Conservation (phyloP, 2,113 vertebrate species). For the Brachionichthys hirsutus region DNA sequence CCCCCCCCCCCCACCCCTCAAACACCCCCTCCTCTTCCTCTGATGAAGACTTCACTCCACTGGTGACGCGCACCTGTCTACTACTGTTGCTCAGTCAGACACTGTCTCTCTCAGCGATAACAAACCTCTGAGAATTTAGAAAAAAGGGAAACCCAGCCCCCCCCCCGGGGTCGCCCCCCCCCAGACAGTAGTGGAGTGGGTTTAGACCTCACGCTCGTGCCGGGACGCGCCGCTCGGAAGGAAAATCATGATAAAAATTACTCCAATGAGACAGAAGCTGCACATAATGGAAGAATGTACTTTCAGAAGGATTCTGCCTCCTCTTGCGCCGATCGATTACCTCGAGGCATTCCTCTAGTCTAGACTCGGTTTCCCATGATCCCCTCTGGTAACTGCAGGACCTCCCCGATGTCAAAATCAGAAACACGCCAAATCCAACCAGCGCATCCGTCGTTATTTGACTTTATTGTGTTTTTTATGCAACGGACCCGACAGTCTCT, state of each 20-base stretch:
- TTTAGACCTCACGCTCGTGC: conserved; percentile 3
- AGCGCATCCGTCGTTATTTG: conserved; percentile 35
- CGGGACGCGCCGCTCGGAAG: not conserved
- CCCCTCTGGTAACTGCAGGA: conserved; percentile 29
- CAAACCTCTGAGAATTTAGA: conserved; percentile 28
- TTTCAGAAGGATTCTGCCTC: conserved; percentile 29
- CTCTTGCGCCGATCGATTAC: conserved; percentile 10
- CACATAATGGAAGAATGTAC: conserved; percentile 57
- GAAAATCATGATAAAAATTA: conserved; percentile 20
- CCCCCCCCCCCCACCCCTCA: conserved; percentile 39
- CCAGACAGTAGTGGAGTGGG: conserved; percentile 8
- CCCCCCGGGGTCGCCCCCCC: too few species aligned
- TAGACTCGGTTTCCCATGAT: conserved; percentile 36
- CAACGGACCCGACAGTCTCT: conserved; percentile 57
- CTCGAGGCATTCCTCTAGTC: conserved; percentile 62
- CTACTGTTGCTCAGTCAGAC: conserved; percentile 79
- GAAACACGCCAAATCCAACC: conserved; percentile 71
- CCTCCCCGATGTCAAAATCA: conserved; percentile 10
- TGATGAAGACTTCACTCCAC: conserved; percentile 55
- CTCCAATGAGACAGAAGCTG: conserved; percentile 43
- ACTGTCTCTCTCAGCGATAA: conserved; percentile 68
- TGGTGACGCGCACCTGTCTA: conserved; percentile 58
- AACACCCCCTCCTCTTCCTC: conserved; percentile 44
- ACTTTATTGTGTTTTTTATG: conserved; percentile 29
- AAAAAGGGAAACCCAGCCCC: not conserved